Evolutionary conservation across 2,888 invertebrate genomes (phyloP), one percentile per base, ranked within the genome.

Genomic region (Buathra laborator): DNA sequence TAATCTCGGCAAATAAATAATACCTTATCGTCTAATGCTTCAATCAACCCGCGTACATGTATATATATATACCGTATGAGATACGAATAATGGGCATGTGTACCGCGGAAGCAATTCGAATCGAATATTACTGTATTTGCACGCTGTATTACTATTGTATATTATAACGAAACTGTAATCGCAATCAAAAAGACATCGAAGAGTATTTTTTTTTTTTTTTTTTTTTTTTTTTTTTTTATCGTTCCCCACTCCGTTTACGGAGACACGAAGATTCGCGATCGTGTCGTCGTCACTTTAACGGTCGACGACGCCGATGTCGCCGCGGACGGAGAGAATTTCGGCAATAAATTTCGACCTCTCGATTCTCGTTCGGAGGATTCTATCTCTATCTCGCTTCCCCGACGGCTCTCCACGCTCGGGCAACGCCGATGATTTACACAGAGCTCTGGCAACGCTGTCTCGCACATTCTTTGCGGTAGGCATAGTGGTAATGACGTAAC

Each of bases 401-500:
- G 76, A 80, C 83, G 74, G 71, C 75, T 74, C 77, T 79, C 37
- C 83, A 79, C 80, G 88, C 86, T 87, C 86, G 89, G 90, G 89
- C 91, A 90, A 90, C 91, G 89, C 89, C 83, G 86, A 88, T 88
- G 88, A 88, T 88, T 87, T 88, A 88, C 84, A 77, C 78, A 68
- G 77, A 59, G 71, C 85, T 83, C 82, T 87, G 88, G 89, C 89
- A 89, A 89, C 89, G 81, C 89, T 88, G 89, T 84, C 82, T 89
- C 89, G 88, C 87, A 88, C 92, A 93, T 93, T 92, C 93, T 92
- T 92, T 90, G 91, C 89, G 90, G 89, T 91, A 84, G 86, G 87
- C 89, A 88, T 90, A 89, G 90, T 90, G 89, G 90, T 90, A 92
- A 91, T 92, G 93, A 93, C 91, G 92, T 93, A 93, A 93, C 91